phyloP scores from a whole-genome alignment of 2,888 invertebrate species.

The Thecocarcelia acutangulata region DNA sequence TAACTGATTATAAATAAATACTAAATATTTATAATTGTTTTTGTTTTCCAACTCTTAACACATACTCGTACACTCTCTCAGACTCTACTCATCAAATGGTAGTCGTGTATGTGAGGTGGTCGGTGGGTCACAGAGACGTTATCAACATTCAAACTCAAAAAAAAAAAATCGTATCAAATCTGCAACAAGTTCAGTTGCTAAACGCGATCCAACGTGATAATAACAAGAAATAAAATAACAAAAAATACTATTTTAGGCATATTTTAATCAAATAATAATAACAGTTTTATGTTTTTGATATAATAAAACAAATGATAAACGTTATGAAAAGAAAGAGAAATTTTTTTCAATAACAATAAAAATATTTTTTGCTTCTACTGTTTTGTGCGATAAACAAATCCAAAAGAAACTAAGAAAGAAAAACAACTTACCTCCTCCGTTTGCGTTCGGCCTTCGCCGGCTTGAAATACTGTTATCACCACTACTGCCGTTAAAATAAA shows the following conservation, averaged over 20 bases:
- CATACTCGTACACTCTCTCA: conserved; percentile 50
- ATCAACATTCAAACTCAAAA: conserved; percentile 34
- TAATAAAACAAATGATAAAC: conserved; percentile 15
- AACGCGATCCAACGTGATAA: conserved; percentile 64
- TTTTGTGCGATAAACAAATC: conserved; percentile 1
- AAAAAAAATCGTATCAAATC: conserved; percentile 43
- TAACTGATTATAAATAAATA: conserved; percentile 50
- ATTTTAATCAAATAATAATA: not conserved
- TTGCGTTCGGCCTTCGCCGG: not conserved
- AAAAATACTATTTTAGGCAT: conserved; percentile 25
- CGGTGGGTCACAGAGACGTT: conserved; percentile 41
- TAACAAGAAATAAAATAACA: conserved; percentile 58
- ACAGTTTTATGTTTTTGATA: not conserved
- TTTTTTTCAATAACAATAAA: conserved; percentile 22
- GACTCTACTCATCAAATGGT: conserved; percentile 12
- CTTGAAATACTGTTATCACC: conserved; percentile 24
- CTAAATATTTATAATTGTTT: conserved; percentile 44
- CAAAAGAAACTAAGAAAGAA: conserved; percentile 8
- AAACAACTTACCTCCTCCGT: not conserved
- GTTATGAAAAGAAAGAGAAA: conserved; percentile 33
- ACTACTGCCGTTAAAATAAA: not conserved
- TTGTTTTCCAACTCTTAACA: conserved; percentile 51
- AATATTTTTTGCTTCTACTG: not conserved
- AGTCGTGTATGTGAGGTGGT: conserved; percentile 49
- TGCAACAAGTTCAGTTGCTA: conserved; percentile 62